A percentile compares a stretch with the other conserved stretches of the same genome.
These are phyloP conservation scores for Pseudomugil tenellus DNA, from an alignment of 2,797 vertebrate species.

Conservation along the genomic window DNA sequence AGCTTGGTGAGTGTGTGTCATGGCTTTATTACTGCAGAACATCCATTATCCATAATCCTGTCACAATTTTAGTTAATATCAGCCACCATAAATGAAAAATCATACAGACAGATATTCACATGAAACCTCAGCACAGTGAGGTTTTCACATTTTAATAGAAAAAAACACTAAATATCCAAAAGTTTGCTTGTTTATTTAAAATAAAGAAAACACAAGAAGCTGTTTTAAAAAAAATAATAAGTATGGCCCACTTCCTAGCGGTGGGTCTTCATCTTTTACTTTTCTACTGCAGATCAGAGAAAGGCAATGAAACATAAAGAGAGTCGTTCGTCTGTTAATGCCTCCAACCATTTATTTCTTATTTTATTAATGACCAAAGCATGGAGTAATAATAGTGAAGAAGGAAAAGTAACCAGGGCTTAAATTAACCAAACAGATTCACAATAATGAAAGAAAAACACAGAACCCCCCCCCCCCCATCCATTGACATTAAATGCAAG, in stretches of 20 bases:
- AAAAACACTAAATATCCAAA: neutral
- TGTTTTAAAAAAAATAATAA: neutral
- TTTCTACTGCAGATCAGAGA: neutral
- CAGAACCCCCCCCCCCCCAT: too few species aligned
- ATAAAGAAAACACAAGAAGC: neutral
- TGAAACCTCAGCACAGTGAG: neutral
- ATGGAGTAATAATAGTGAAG: too few species aligned
- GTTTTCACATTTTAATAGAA: too few species aligned
- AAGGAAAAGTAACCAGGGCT: too few species aligned
- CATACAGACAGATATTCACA: neutral
- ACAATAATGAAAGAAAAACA: too few species aligned
- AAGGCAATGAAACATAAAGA: neutral
- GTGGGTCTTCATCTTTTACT: too few species aligned
- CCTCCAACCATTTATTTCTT: too few species aligned
- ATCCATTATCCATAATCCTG: neutral
- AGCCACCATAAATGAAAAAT: neutral
- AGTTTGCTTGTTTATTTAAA: neutral
- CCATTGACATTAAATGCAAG: too few species aligned
- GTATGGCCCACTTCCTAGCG: neutral
- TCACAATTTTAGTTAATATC: neutral
- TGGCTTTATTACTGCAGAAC: neutral
- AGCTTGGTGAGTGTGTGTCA: constrained; percentile 88
- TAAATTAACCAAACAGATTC: too few species aligned
- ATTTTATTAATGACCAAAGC: too few species aligned
- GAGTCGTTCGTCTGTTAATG: neutral